Conservation (phyloP, 2,888 invertebrate species). For the Koerneria pararmatus region DNA sequence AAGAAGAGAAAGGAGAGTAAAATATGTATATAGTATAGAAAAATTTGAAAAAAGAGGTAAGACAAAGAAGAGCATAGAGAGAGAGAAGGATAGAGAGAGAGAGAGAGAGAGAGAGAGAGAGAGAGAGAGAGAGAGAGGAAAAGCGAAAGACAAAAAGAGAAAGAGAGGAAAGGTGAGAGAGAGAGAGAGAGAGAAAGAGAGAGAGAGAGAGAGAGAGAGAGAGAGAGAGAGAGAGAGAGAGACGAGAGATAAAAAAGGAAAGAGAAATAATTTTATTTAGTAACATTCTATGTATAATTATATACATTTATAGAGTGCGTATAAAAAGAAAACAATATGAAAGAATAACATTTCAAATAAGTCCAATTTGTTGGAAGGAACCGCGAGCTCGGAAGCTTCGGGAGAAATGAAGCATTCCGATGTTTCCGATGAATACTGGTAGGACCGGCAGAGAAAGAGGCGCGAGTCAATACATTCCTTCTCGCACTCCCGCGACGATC, state of each 20-base stretch:
- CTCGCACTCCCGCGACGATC: conserved; percentile 45
- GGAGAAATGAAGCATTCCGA: conserved; percentile 51
- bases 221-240: conserved; percentile 7
- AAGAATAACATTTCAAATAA: conserved; percentile 42
- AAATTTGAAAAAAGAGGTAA: too few relatives aligned
- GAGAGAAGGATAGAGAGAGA: not conserved
- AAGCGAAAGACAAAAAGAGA: not conserved
- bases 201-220: not conserved
- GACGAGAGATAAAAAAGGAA: not conserved
- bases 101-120: conserved; percentile 1
- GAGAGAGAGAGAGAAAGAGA: not conserved
- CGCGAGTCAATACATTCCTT: conserved; percentile 46
- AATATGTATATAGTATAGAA: too few relatives aligned
- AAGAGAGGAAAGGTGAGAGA: not conserved
- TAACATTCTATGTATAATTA: not conserved
- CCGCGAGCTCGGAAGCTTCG: conserved; percentile 41
- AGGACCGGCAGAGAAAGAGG: conserved; percentile 46
- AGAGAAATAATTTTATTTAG: not conserved
- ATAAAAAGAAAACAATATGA: too few relatives aligned
- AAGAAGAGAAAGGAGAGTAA: too few relatives aligned
- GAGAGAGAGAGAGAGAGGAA: not conserved
- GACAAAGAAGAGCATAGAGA: conserved; percentile 4
- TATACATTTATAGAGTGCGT: not conserved
- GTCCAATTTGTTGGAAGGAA: conserved; percentile 42
- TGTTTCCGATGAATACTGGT: conserved; percentile 20